phyloP scores from a whole-genome alignment of 2,888 invertebrate species.

The Trisateles emortualis region DNA sequence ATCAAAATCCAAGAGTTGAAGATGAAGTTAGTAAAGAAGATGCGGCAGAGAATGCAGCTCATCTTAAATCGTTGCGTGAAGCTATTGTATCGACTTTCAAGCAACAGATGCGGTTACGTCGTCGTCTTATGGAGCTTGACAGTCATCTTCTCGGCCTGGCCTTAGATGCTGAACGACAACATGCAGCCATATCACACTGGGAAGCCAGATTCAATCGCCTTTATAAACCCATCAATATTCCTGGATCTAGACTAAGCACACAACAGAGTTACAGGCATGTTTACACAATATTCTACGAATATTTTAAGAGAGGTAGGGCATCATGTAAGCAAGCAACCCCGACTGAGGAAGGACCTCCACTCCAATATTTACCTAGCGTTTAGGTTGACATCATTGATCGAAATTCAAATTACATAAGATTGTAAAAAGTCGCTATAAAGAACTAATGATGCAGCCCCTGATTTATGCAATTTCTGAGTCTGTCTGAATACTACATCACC shows the following conservation, averaged over 20 bases:
- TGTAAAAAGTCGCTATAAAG: too few species aligned
- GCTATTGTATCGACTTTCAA: slow-evolving; percentile 96
- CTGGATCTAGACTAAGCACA: slow-evolving; percentile 87
- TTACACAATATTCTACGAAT: not conserved
- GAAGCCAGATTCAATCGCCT: slow-evolving; percentile 93
- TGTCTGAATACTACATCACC: too few species aligned
- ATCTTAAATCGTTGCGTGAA: slow-evolving; percentile 91
- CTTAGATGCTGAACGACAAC: slow-evolving; percentile 95
- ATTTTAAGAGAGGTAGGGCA: too few species aligned
- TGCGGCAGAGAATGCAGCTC: slow-evolving; percentile 71
- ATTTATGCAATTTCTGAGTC: too few species aligned
- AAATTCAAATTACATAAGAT: too few species aligned
- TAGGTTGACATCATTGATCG: too few species aligned
- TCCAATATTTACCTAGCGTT: too few species aligned
- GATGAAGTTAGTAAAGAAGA: slow-evolving; percentile 63
- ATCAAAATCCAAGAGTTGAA: slow-evolving; percentile 52
- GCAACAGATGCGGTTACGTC: slow-evolving; percentile 96
- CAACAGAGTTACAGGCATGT: slow-evolving; percentile 87
- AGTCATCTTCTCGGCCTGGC: slow-evolving; percentile 95
- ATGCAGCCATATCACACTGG: slow-evolving; percentile 96
- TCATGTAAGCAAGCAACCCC: too few species aligned
- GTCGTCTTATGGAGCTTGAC: slow-evolving; percentile 96
- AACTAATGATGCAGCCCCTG: too few species aligned
- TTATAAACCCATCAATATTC: slow-evolving; percentile 88
- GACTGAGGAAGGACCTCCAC: too few species aligned